A percentile compares a stretch with the other conserved stretches of the same genome.
phyloP scores from a whole-genome alignment of 1,140 invertebrate genomes.

The Anoplophora glabripennis region DNA sequence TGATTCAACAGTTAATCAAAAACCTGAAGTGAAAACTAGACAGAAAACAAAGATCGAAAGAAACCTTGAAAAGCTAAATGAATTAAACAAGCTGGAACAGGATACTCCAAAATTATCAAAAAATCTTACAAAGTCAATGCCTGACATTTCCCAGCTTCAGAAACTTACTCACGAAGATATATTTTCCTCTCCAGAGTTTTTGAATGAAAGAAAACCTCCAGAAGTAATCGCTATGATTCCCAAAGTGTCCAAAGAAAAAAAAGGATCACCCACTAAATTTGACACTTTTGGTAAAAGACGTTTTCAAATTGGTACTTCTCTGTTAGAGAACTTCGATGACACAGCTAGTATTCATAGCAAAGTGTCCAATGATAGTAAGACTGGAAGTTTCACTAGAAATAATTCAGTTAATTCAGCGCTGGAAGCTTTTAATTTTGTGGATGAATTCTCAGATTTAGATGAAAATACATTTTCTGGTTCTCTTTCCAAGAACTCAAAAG shows the following conservation, averaged over 20 bases:
- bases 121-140: neutral
- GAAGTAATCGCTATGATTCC: constrained; percentile 37
- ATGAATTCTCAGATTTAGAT: constrained; percentile 38
- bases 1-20: too few relatives aligned
- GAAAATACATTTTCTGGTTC: constrained; percentile 35
- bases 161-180: constrained; percentile 4
- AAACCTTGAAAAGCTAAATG: neutral
- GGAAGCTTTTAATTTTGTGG: constrained; percentile 22
- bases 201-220: constrained; percentile 21
- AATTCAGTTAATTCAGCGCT: constrained; percentile 26
- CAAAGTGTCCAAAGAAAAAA: constrained; percentile 28
- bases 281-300: constrained; percentile 33
- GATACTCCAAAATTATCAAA: neutral
- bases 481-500: constrained; percentile 17
- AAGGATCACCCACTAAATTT: constrained; percentile 17
- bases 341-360: constrained; percentile 17
- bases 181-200: constrained; percentile 17
- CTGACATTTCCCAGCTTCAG: neutral
- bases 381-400: constrained; percentile 12
- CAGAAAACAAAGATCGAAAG: neutral
- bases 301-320: constrained; percentile 33
- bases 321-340: constrained; percentile 21
- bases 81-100: neutral
- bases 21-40: constrained; percentile 2
- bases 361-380: constrained; percentile 2